A percentile compares a stretch with the other conserved stretches of the same genome.
phyloP scores from a whole-genome alignment of 2,888 invertebrate species.

The Thereva nobilitata region DNA sequence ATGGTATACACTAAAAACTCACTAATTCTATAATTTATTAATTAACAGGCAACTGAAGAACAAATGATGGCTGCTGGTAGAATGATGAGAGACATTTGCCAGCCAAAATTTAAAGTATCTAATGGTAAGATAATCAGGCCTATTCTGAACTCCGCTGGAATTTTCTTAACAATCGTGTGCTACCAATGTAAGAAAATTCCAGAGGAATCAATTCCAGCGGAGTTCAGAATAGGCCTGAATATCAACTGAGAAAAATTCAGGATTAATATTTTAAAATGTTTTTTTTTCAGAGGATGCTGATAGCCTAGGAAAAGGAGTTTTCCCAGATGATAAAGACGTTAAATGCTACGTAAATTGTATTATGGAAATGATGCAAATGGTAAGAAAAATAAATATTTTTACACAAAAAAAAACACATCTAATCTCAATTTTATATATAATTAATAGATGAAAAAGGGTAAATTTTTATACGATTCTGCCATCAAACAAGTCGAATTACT shows the following conservation, averaged over 20 bases:
- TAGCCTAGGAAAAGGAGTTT: constrained; percentile 48
- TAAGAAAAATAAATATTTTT: constrained; percentile 47
- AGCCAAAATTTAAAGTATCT: constrained; percentile 65
- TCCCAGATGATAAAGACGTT: constrained; percentile 52
- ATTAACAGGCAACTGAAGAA: constrained; percentile 58
- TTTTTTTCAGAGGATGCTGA: constrained; percentile 48
- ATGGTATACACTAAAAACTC: too few species aligned
- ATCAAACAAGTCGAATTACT: constrained; percentile 55
- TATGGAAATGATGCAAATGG: constrained; percentile 61
- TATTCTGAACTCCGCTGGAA: too few species aligned
- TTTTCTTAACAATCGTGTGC: too few species aligned
- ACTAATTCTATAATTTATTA: background rate
- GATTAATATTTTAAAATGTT: background rate
- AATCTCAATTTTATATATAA: background rate
- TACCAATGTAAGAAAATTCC: too few species aligned
- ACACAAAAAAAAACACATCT: constrained; percentile 15
- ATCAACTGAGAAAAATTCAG: too few species aligned
- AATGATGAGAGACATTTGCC: constrained; percentile 67
- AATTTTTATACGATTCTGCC: constrained; percentile 52
- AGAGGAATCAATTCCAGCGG: too few species aligned
- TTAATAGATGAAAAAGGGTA: constrained; percentile 55
- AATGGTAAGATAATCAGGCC: constrained; percentile 62
- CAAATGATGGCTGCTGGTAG: constrained; percentile 67
- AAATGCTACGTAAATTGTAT: constrained; percentile 63
- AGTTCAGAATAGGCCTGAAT: too few species aligned